phyloP scores from a whole-genome alignment of 2,888 invertebrate genomes.

The Leistus spinibarbis region DNA sequence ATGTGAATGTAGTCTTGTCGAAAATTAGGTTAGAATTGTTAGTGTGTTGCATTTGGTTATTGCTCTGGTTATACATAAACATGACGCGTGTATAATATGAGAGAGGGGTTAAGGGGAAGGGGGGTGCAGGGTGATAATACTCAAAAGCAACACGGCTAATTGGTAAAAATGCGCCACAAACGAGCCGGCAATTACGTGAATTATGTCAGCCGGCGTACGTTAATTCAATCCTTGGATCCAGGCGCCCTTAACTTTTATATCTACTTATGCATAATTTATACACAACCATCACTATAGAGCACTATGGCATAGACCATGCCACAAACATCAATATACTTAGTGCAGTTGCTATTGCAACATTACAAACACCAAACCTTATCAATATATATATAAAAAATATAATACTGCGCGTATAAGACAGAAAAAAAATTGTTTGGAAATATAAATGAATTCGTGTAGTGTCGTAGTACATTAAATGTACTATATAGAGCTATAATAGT shows the following conservation, averaged over 20 bases:
- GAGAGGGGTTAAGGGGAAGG: background rate
- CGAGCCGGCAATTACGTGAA: constrained; percentile 51
- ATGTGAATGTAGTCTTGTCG: too few species aligned
- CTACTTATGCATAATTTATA: constrained; percentile 52
- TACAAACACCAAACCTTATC: too few species aligned
- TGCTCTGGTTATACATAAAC: background rate
- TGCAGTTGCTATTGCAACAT: too few species aligned
- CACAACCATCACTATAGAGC: constrained; percentile 35
- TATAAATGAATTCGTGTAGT: too few species aligned
- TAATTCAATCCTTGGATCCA: constrained; percentile 49
- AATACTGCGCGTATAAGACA: too few species aligned
- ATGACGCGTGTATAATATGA: background rate
- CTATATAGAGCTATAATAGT: too few species aligned
- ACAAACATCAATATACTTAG: too few species aligned
- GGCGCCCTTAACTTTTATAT: constrained; percentile 51
- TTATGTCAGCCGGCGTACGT: constrained; percentile 50
- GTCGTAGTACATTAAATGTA: background rate
- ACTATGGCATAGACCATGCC: too few species aligned
- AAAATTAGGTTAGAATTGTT: too few species aligned
- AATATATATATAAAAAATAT: too few species aligned
- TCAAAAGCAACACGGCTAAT: constrained; percentile 49
- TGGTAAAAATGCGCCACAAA: constrained; percentile 52
- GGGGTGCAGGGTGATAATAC: constrained; percentile 7
- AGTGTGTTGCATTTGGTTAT: background rate
- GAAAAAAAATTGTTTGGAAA: too few species aligned